Base-by-base conservation (phyloP, 2,888 invertebrate genomes). In the Drosophila seclusa region DNA sequence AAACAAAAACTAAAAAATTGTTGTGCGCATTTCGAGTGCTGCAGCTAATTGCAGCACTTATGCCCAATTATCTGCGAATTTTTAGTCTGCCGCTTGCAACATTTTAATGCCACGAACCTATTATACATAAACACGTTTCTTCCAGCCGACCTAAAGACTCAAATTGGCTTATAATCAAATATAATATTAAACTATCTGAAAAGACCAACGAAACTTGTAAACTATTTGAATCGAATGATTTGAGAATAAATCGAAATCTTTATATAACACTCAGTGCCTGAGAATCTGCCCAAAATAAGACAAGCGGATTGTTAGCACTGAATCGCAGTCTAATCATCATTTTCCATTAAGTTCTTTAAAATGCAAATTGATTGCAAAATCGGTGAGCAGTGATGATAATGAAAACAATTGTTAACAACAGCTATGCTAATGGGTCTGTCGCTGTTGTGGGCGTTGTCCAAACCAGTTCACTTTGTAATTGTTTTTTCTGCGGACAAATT, bases 31-130 rank as follows among this genome's bases (percentile, higher is more conserved):
- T 67, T 64, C 24, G 32, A 32, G 68, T 62, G 67, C 16, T 24
- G 60, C 42, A 40, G 36, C 55, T 78, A 74, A 78, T 77, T 78
- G 76, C 60, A 42, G 61, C 58, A 34, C 40, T 69, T 73, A 62
- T 48, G 49, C 11, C 29, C 60, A 75, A 75, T 73, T 74, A 64
- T 57, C 55, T 18, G 32, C 13, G 50, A 42, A 27, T 67, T 64
- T 54, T 40, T 34, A 60, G 32, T 27, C 21, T 32, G 52, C 10
- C 21, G 27, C 42, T 27, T 29, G 10, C 62, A 50, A 36, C 50
- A 52, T 42, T 49, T 48, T 29, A 31, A 18, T 53, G 34, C 53
- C 24, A 6, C 10, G 10, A 11, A 27, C 13, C 18, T 27, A 16
- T 11, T 13, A n/a, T 27, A 7, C 2, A 34, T 18, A 49, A 50